Evolutionary conservation across 2,113 vertebrate species (phyloP).

Genomic region (Danio rerio): DNA sequence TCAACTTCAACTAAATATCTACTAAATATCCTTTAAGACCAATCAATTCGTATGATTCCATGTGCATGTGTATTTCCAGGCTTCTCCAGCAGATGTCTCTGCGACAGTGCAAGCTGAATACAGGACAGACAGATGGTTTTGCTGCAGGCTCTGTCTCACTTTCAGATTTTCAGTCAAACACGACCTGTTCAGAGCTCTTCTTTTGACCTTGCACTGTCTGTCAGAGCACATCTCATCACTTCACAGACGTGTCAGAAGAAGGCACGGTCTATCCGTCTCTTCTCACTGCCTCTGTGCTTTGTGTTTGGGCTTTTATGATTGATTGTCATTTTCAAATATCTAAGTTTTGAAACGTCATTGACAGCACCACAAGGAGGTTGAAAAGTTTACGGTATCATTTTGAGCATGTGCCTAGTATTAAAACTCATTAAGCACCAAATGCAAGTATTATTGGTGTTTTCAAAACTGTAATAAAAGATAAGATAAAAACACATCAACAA

Average conservation of each 20-base stretch:
- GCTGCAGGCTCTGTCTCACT: constrained; percentile 16
- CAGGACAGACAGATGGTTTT: not conserved
- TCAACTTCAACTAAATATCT: too few species aligned
- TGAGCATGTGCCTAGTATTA: too few species aligned
- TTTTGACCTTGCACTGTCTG: constrained; percentile 9
- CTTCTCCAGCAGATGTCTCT: constrained; percentile 68
- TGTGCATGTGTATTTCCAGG: constrained; percentile 20
- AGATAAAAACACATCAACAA: too few species aligned
- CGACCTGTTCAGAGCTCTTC: constrained; percentile 21
- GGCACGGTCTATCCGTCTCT: not conserved
- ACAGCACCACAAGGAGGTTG: not conserved
- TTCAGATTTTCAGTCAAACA: constrained; percentile 9
- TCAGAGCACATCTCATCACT: constrained; percentile 9
- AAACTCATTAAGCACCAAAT: too few species aligned
- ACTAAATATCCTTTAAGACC: not conserved
- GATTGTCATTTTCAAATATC: not conserved
- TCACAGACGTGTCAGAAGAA: not conserved
- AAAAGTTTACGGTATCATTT: not conserved
- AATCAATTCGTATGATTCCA: too few species aligned
- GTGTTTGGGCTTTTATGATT: not conserved
- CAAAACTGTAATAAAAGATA: too few species aligned
- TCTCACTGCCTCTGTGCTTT: constrained; percentile 1
- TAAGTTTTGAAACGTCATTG: not conserved
- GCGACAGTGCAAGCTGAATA: constrained; percentile 39
- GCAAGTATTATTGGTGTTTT: too few species aligned